Conservation (phyloP, 1,140 invertebrate genomes). For the Drosophila sproati region DNA sequence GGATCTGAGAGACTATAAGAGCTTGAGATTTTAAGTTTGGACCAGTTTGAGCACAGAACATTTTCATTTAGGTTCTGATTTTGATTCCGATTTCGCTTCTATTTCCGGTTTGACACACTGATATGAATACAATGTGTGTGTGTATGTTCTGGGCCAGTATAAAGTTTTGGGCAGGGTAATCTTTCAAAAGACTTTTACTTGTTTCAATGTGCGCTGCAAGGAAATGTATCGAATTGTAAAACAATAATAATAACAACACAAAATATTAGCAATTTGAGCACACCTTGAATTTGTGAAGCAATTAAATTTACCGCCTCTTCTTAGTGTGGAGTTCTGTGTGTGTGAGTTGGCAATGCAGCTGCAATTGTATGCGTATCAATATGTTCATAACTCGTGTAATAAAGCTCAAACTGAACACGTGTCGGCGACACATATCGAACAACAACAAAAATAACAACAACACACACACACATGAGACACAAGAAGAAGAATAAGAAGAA, state of each 20-base stretch:
- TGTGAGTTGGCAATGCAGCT: constrained; percentile 5
- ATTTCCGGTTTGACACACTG: no score
- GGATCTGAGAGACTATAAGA: no score
- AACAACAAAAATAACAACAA: constrained; percentile 39
- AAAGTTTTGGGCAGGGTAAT: no score
- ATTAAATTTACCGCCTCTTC: constrained; percentile 22
- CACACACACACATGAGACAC: constrained; percentile 25
- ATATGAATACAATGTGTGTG: no score
- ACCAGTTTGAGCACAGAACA: no score
- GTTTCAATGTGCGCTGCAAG: no score
- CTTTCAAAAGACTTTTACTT: no score
- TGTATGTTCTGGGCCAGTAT: no score
- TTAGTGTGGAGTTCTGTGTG: no score
- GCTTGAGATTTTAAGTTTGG: no score
- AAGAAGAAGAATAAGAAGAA: constrained; percentile 5
- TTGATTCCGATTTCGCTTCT: no score
- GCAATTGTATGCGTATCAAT: constrained; percentile 5
- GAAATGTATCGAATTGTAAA: background rate
- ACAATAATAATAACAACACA: constrained; percentile 5
- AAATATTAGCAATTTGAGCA: background rate
- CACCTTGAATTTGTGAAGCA: constrained; percentile 16
- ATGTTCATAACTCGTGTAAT: constrained; percentile 62
- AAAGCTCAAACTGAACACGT: constrained; percentile 73
- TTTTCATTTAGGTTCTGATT: no score
- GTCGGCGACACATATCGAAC: constrained; percentile 64